Base-by-base conservation (phyloP, 2,113 vertebrate genomes). In the Saguinus midas region DNA sequence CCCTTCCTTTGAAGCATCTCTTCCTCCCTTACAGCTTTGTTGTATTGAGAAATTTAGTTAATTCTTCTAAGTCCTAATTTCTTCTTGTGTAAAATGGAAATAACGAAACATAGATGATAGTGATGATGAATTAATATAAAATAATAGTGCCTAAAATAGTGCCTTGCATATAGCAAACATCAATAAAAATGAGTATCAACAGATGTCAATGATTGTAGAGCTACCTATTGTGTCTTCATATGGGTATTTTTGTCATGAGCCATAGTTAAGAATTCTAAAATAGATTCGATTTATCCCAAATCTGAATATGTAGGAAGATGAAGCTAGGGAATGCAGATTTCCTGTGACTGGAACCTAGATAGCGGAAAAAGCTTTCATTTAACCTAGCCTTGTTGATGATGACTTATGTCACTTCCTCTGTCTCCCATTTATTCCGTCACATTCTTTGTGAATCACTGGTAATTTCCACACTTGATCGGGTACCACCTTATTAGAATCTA, bases 211-310 rank as follows among this genome's bases (percentile, higher is more conserved):
- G 5, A 25, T 37, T 66, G 90, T 73, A 72, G 40, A 75, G 6
- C 17, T 87, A 68, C 0, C 32, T 73, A 27, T 43, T 87, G 35
- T 81, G n/a, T 43, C 40, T 93, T 79, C n/a, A 61, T 16, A 37
- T 23, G 35, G 13, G 35, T 91, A 87, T 57, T 87, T 97, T 82
- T 83, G 29, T 73, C 48, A 3, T 88, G 68, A 9, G 14, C 48
- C 27, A 83, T 76, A 91, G 75, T 76, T 64, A 90, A 73, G 23
- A 73, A 66, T 78, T 95, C 88, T 85, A 32, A 37, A 94, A 90
- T 4, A 90, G 68, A 50, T n/a, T 90, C 84, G 20, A 84, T 83
- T 90, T 83, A 88, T 14, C 5, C 5, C 48, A 6, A 52, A 52
- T 86, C 76, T 82, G 66, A 81, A 85, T 87, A 68, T 29, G 11